Conservation (phyloP, 2,797 vertebrate species). For the Mastacembelus armatus region DNA sequence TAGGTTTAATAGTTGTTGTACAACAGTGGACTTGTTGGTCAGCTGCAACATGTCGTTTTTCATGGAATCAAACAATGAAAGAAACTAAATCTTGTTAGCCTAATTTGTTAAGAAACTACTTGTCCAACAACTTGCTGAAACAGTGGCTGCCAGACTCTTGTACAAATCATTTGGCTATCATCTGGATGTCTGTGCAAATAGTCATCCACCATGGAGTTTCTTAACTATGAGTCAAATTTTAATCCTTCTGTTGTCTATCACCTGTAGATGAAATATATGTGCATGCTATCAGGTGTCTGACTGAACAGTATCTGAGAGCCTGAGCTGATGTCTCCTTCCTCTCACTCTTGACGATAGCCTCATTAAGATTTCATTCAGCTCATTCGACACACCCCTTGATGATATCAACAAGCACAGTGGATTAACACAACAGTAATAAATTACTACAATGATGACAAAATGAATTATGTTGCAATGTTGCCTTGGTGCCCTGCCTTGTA, state of each 20-base stretch:
- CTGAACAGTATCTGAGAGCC: too few species aligned
- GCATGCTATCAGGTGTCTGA: too few species aligned
- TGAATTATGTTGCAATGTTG: constrained; percentile 47
- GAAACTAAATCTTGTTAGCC: neutral
- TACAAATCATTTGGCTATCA: too few species aligned
- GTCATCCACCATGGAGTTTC: neutral
- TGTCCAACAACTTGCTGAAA: neutral
- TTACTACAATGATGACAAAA: constrained; percentile 20
- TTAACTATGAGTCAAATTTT: neutral
- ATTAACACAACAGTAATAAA: constrained; percentile 38
- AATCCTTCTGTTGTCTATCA: neutral
- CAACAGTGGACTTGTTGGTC: too few species aligned
- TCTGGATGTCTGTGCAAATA: neutral
- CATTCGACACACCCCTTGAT: constrained; percentile 37
- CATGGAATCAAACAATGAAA: too few species aligned
- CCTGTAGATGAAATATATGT: neutral
- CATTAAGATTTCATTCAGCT: constrained; percentile 54
- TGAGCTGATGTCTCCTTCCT: constrained; percentile 3
- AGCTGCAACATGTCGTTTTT: too few species aligned
- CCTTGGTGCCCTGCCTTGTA: constrained; percentile 32
- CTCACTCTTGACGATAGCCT: constrained; percentile 23
- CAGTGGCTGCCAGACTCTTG: too few species aligned
- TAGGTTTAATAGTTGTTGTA: neutral
- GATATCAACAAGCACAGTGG: constrained; percentile 49
- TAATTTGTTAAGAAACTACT: neutral